Evolutionary conservation across 2,888 invertebrate species (phyloP).

Genomic region (Melieria omissa): DNA sequence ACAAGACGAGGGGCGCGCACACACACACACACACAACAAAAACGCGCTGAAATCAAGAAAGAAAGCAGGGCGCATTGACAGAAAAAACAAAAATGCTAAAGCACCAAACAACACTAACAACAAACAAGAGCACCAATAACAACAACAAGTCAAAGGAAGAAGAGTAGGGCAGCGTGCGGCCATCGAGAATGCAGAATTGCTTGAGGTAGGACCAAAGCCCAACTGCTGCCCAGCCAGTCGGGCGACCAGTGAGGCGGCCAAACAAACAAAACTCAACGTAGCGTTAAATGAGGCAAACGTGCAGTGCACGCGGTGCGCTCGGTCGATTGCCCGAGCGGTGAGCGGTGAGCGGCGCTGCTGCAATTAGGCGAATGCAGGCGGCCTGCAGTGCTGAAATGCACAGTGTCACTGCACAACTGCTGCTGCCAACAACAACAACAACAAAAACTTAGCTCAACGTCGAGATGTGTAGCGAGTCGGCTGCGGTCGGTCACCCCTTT

Average conservation of each 20-base stretch:
- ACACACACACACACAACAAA: constrained; percentile 6
- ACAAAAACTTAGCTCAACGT: background rate
- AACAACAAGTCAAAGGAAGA: no score
- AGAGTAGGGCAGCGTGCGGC: no score
- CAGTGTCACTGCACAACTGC: constrained; percentile 20
- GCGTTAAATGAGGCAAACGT: constrained; percentile 23
- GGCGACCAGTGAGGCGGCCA: no score
- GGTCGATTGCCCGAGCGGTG: background rate
- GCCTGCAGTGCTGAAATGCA: constrained; percentile 1
- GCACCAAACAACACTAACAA: no score
- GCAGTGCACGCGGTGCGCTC: background rate
- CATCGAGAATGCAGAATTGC: constrained; percentile 16
- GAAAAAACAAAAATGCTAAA: no score
- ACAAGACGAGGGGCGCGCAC: background rate
- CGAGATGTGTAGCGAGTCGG: background rate
- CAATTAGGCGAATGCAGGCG: constrained; percentile 31
- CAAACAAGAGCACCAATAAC: no score
- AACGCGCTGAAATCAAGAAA: background rate
- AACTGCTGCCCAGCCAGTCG: no score
- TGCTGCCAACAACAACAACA: background rate
- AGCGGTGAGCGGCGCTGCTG: background rate
- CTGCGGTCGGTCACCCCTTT: constrained; percentile 25
- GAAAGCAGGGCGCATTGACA: background rate
- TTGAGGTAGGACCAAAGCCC: constrained; percentile 28
- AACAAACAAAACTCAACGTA: constrained; percentile 10